Evolutionary conservation across 2,888 invertebrate genomes (phyloP), one percentile per base, ranked within the genome.

Genomic region (Conomelus anceps): DNA sequence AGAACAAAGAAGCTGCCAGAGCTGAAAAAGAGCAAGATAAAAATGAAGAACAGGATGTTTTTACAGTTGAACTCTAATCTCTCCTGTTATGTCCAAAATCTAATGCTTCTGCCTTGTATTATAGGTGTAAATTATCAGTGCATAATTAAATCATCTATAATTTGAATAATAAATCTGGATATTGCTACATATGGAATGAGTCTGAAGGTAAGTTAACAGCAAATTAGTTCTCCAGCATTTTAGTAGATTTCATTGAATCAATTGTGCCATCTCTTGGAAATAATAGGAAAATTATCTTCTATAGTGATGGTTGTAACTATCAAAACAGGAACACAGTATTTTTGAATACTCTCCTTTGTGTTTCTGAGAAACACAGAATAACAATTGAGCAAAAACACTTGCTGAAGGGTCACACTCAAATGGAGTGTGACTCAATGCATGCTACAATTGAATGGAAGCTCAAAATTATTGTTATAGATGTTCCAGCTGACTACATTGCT

Each of bases 401-500:
- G 23, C 11, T 23, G 23, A 86, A 86, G 17, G 86, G 86, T 4
- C 86, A 86, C 23, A 86, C 86, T 6, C 86, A 86, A 17, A 86
- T 86, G 86, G 86, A 23, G 7, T 22, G 22, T 9, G 23, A 86
- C 22, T n/a, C 86, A 23, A 23, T 86, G 86, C 23, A 86, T 23
- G 22, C 86, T 6, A 6, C 17, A 41, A 89, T 86, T n/a, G 86
- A 89, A 41, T 29, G 89, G 20, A 63, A 89, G 11, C 23, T 89
- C 17, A 89, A 85, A 22, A 87, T 84, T 22, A 89, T 87, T 34
- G 88, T 84, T 84, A 85, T 89, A 85, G 17, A 88, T 34, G 89
- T 88, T 17, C 89, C 89, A 26, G 89, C 89, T 22, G 89, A 89
- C 85, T 89, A 88, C 23, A 85, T 89, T 23, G 88, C 87, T 29